phyloP scores from a whole-genome alignment of 2,113 vertebrate genomes.

The Myodes glareolus region DNA sequence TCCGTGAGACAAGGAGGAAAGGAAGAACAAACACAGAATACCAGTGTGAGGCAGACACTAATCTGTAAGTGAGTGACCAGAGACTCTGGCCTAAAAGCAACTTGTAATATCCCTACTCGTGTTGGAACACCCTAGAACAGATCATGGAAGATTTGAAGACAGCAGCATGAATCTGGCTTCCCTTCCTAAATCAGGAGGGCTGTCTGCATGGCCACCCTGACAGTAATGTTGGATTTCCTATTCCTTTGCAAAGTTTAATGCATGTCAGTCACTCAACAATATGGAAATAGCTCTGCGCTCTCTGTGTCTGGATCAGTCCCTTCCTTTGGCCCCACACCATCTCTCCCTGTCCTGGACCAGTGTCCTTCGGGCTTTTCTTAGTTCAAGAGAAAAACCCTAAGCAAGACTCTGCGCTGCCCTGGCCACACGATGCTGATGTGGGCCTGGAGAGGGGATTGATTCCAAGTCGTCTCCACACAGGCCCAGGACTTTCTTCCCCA shows the following conservation, averaged over 20 bases:
- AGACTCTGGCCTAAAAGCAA: background rate
- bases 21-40: background rate
- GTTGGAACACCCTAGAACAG: accelerated
- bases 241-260: background rate
- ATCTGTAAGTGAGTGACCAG: background rate
- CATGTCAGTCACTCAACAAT: background rate
- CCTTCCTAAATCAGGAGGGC: accelerated
- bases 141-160: accelerated
- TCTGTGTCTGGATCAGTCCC: accelerated
- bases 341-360: accelerated
- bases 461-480: background rate
- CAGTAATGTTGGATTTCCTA: background rate
- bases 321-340: accelerated
- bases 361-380: background rate
- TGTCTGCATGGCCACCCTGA: too few relatives aligned
- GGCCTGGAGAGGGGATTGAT: background rate
- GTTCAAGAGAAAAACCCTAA: background rate
- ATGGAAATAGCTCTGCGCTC: background rate
- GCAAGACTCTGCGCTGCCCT: background rate
- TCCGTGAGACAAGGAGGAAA: background rate
- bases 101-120: background rate
- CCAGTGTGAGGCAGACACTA: accelerated
- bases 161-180: accelerated
- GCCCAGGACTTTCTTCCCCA: background rate
- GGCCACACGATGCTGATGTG: accelerated